Base-by-base conservation (phyloP, 2,797 vertebrate species). In the Phrynocephalus forsythii region DNA sequence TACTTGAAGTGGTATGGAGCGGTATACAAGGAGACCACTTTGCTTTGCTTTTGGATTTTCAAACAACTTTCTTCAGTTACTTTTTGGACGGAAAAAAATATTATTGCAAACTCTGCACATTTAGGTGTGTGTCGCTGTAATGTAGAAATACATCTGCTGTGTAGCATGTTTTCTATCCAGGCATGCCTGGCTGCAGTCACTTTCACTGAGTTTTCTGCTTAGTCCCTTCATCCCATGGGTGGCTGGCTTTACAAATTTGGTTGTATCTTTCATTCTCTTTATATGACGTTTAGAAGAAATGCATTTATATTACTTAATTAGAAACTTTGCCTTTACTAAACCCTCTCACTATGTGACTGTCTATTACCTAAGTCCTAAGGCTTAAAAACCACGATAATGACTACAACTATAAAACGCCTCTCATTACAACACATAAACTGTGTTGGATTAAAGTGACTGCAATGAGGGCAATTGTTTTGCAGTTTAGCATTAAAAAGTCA, bases 311-410 rank as follows among this genome's bases (percentile, higher is more conserved):
- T 95, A 94, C 94, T 94, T 96, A 96, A 94, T 94, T 91, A 96
- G 93, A 92, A 96, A 93, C 93, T 96, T 96, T 93, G 94, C 95
- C 90, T 94, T 93, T 93, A 92, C 83, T 88, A 85, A 97, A 91
- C 89, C 91, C 86, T 96, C 93, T 94, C 87, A 93, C 92, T 95
- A 94, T 90, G 93, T 94, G 91, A 83, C 89, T 95, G 94, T 94
- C 95, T 95, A 91, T 94, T 96, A 95, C 94, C 92, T 95, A 92
- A 97, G 91, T 95, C 94, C 92, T 95, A 92, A 97, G 91, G 88
- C 92, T 95, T 95, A 94, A 96, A 97, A 96, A 95, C 92, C 93
- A 67, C 94, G 86, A 92, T 96, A 96, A 96, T 96, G 96, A 95
- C 86, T 0, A 0, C 93, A 92, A 94, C 89, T 95, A 82, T 94